Conservation (phyloP, 2,888 invertebrate genomes). For the Clepsis dumicolana region DNA sequence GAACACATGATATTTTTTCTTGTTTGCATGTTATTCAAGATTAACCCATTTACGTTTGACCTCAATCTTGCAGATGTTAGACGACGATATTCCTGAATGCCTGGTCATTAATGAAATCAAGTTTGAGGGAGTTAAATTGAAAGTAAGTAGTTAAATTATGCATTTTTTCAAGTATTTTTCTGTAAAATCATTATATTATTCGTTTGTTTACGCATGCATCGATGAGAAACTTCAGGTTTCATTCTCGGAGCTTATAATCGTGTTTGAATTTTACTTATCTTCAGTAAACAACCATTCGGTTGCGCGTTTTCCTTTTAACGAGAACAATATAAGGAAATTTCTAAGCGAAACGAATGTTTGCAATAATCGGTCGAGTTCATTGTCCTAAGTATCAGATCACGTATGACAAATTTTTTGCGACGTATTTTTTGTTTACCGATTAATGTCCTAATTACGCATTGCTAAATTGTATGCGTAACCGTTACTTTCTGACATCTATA, state of each 20-base stretch:
- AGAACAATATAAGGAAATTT: not conserved
- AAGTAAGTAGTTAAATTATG: not conserved
- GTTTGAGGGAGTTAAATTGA: not conserved
- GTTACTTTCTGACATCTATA: not conserved
- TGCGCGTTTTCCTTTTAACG: not conserved
- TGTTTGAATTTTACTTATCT: not conserved
- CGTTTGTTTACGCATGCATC: not conserved
- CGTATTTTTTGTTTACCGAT: conserved; percentile 1
- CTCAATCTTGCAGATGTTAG: not conserved
- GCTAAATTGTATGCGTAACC: not conserved
- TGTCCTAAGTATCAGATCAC: conserved; percentile 5
- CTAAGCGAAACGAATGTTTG: not conserved
- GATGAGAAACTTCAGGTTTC: conserved; percentile 1
- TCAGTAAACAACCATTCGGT: not conserved
- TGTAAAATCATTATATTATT: not conserved
- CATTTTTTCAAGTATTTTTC: not conserved
- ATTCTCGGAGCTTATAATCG: not conserved
- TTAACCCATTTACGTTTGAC: not conserved
- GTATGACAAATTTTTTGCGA: conserved; percentile 4
- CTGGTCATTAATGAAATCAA: not conserved
- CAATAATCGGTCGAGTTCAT: not conserved
- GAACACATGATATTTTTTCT: not conserved
- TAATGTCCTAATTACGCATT: conserved; percentile 3
- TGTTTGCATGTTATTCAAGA: not conserved
- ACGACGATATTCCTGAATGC: not conserved